Evolutionary conservation across 2,888 invertebrate genomes (phyloP).

Genomic region (Agelastica alni): DNA sequence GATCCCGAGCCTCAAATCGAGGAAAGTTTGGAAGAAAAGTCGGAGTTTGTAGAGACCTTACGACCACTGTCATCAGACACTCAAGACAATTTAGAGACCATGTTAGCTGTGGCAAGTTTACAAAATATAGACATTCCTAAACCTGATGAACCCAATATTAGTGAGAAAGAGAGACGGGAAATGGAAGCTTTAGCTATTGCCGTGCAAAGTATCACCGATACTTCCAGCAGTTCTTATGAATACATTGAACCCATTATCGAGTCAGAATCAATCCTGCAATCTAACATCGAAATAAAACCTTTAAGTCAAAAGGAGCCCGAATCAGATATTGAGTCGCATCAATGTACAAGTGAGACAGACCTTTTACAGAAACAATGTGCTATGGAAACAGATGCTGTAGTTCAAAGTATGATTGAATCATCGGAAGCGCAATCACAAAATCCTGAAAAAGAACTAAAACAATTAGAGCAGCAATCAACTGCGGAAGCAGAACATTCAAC

Average conservation of each 20-base stretch:
- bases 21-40: conserved; percentile 27
- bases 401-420: too few species aligned
- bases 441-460: too few species aligned
- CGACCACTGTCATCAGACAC: conserved; percentile 19
- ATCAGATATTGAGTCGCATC: too few species aligned
- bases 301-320: neutral
- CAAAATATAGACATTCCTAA: conserved; percentile 33
- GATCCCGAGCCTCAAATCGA: conserved; percentile 26
- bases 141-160: conserved; percentile 24
- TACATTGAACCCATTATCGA: conserved; percentile 9
- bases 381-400: neutral
- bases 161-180: conserved; percentile 38
- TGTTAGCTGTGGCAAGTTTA: conserved; percentile 39
- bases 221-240: conserved; percentile 19
- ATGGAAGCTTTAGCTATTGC: conserved; percentile 42
- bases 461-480: too few species aligned
- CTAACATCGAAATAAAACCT: neutral
- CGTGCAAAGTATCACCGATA: conserved; percentile 41
- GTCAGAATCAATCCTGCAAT: neutral
- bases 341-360: too few species aligned
- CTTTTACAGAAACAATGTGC: neutral
- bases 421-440: too few species aligned
- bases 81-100: conserved; percentile 38
- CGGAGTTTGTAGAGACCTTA: conserved; percentile 10
- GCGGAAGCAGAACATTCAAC: neutral